A percentile compares a stretch with the other conserved stretches of the same genome.
These are phyloP conservation scores for Malthinus flaveolus DNA, from an alignment of 2,888 invertebrate species.

Conservation along the genomic window DNA sequence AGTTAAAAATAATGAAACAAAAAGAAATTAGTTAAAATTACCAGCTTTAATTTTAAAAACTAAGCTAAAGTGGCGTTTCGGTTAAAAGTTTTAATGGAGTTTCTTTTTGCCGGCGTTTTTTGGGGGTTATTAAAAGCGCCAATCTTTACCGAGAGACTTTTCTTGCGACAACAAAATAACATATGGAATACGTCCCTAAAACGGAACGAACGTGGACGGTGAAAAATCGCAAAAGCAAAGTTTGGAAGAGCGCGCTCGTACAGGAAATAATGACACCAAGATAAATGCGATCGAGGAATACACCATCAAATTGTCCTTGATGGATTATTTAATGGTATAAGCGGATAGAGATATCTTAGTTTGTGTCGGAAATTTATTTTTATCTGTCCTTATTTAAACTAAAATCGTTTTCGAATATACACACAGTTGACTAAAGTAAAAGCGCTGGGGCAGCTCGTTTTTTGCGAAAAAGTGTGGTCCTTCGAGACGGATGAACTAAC, in stretches of 20 bases:
- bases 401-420: too few relatives aligned
- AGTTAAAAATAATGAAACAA: not conserved
- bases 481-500: too few relatives aligned
- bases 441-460: too few relatives aligned
- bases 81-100: too few relatives aligned
- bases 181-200: slow-evolving; percentile 43
- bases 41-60: too few relatives aligned
- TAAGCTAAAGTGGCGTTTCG: too few relatives aligned
- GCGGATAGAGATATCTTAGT: slow-evolving; percentile 18
- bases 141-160: slow-evolving; percentile 5
- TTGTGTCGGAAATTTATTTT: slow-evolving; percentile 14
- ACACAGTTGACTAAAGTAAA: too few relatives aligned
- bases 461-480: too few relatives aligned
- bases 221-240: slow-evolving; percentile 51
- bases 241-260: slow-evolving; percentile 46
- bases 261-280: slow-evolving; percentile 38
- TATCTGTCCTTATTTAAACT: not conserved
- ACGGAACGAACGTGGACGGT: slow-evolving; percentile 45
- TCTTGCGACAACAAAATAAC: slow-evolving; percentile 37
- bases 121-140: too few relatives aligned
- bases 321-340: slow-evolving; percentile 27
- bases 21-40: too few relatives aligned
- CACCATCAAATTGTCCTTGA: slow-evolving; percentile 21
- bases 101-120: too few relatives aligned
- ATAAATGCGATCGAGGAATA: slow-evolving; percentile 32